A percentile compares a stretch with the other conserved stretches of the same genome.
These are phyloP conservation scores for Bicyclus anynana DNA, from an alignment of 1,140 invertebrate genomes.

Conservation along the genomic window DNA sequence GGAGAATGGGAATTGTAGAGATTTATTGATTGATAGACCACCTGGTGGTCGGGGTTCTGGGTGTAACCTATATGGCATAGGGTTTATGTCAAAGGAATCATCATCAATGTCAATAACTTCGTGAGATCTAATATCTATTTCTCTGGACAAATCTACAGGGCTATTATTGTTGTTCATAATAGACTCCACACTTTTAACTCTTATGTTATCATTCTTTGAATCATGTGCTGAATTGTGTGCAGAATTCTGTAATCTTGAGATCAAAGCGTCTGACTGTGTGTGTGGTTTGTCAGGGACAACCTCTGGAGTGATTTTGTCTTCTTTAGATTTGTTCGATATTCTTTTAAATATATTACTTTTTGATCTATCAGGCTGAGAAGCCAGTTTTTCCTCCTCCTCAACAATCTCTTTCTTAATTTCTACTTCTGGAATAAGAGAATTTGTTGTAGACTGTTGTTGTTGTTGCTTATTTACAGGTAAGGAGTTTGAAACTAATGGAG, in stretches of 20 bases:
- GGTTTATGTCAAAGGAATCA: conserved; percentile 60
- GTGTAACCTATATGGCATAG: conserved; percentile 35
- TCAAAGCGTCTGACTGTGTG: conserved; percentile 68
- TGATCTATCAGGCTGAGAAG: conserved; percentile 87
- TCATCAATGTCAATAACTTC: conserved; percentile 72
- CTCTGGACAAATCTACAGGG: conserved; percentile 71
- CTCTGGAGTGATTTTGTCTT: conserved; percentile 77
- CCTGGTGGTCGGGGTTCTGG: conserved; percentile 39
- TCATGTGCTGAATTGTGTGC: conserved; percentile 54
- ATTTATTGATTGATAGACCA: conserved; percentile 61
- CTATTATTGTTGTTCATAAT: conserved; percentile 72
- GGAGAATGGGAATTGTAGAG: conserved; percentile 57
- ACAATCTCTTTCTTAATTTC: conserved; percentile 74
- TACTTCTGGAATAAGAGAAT: conserved; percentile 60
- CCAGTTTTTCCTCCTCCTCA: conserved; percentile 83
- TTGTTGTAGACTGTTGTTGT: conserved; percentile 49
- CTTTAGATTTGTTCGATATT: conserved; percentile 86
- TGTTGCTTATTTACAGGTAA: conserved; percentile 61
- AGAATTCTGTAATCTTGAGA: conserved; percentile 67
- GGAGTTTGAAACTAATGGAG: conserved; percentile 60
- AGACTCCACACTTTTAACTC: conserved; percentile 51
- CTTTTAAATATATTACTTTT: conserved; percentile 93
- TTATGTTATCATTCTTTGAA: conserved; percentile 46
- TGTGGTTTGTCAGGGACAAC: conserved; percentile 67
- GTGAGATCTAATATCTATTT: conserved; percentile 66